A percentile compares a stretch with the other conserved stretches of the same genome.
Conservation (phyloP, 2,888 invertebrate genomes). For the Chironomus riparius region DNA sequence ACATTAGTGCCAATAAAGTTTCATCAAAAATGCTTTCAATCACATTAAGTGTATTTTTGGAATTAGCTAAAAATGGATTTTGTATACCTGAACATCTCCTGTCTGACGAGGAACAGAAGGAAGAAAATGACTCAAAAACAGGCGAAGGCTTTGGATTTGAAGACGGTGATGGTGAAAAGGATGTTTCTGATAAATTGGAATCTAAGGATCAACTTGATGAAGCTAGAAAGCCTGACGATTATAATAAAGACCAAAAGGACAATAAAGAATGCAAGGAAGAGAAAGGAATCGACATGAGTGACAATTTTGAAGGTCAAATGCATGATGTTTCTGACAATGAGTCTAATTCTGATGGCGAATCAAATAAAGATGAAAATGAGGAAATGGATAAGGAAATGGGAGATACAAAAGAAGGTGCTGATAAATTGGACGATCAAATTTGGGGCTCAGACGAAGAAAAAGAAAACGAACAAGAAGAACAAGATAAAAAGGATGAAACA, state of each 20-base stretch:
- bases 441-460: constrained; percentile 80
- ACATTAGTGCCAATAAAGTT: constrained; percentile 66
- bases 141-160: constrained; percentile 80
- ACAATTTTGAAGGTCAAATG: constrained; percentile 84
- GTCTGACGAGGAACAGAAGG: constrained; percentile 59
- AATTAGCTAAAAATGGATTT: constrained; percentile 80
- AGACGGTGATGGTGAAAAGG: constrained; percentile 86
- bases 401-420: constrained; percentile 78
- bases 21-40: constrained; percentile 76
- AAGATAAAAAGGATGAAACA: constrained; percentile 52
- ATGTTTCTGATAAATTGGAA: constrained; percentile 80
- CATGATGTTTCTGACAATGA: constrained; percentile 63
- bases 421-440: constrained; percentile 69
- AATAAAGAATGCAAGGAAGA: constrained; percentile 76
- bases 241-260: constrained; percentile 55
- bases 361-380: constrained; percentile 52
- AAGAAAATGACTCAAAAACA: constrained; percentile 47
- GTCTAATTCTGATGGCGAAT: constrained; percentile 47
- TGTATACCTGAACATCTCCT: constrained; percentile 82
- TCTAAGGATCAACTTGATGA: constrained; percentile 91
- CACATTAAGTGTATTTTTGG: constrained; percentile 73
- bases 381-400: constrained; percentile 96
- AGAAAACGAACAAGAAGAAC: constrained; percentile 48
- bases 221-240: constrained; percentile 66
- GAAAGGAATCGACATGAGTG: constrained; percentile 90